Conservation (phyloP, 2,113 vertebrate species). For the Sarotherodon lohbergeri region DNA sequence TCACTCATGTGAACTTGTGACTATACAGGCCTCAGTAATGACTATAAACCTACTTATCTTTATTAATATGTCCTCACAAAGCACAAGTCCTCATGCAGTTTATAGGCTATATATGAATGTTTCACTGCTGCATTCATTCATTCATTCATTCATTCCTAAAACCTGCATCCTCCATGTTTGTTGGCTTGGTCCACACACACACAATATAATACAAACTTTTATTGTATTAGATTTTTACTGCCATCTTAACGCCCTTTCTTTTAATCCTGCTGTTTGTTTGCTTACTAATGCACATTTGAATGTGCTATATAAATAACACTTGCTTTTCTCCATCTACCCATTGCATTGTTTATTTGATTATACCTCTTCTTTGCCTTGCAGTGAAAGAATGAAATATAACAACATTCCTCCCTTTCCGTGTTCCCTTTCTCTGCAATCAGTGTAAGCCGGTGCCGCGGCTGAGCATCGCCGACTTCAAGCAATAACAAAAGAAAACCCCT, state of each 20-base stretch:
- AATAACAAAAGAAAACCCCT: constrained; percentile 13
- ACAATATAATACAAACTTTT: not conserved
- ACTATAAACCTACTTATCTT: not conserved
- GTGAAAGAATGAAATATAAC: not conserved
- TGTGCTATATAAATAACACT: not conserved
- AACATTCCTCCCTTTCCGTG: not conserved
- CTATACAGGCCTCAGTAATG: not conserved
- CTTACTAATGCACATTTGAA: not conserved
- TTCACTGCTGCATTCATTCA: not conserved
- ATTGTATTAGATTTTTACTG: not conserved
- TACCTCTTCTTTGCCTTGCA: not conserved
- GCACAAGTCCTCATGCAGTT: not conserved
- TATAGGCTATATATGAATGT: not conserved
- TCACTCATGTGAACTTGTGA: not conserved
- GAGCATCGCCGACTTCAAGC: constrained; percentile 3
- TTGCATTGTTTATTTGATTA: not conserved
- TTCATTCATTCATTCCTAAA: not conserved
- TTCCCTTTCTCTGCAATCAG: not conserved
- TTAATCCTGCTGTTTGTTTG: not conserved
- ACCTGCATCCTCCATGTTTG: not conserved
- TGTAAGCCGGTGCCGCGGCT: not conserved
- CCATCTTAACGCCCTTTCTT: not conserved
- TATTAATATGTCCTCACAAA: not conserved
- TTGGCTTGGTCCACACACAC: not conserved
- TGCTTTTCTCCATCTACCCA: not conserved